phyloP scores from a whole-genome alignment of 2,797 vertebrate genomes.

The Chaetophractus vellerosus region DNA sequence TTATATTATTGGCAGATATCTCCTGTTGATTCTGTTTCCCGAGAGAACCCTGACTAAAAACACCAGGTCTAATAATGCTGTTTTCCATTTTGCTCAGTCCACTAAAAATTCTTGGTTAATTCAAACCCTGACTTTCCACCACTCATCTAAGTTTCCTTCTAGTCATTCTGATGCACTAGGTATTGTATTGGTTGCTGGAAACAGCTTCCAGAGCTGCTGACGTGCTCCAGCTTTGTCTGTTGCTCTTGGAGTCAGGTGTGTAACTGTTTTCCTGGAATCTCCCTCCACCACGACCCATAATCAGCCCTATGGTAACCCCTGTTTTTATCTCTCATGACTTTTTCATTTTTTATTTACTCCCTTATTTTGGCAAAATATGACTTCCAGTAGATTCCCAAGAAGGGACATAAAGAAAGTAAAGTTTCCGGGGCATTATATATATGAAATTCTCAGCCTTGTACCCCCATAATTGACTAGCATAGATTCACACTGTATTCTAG shows the following conservation, averaged over 20 bases:
- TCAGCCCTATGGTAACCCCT: not conserved
- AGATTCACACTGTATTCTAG: not conserved
- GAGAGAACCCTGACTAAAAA: no score
- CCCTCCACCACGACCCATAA: not conserved
- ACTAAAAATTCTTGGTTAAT: not conserved
- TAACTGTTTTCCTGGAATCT: not conserved
- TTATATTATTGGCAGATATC: no score
- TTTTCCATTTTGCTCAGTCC: not conserved
- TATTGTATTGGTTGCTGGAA: not conserved
- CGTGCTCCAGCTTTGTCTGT: not conserved
- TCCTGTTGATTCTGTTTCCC: no score
- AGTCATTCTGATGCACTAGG: not conserved
- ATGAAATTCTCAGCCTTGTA: not conserved
- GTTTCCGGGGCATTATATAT: not conserved
- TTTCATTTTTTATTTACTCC: not conserved
- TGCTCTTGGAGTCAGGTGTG: not conserved
- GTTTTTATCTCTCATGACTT: not conserved
- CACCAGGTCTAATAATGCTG: not conserved
- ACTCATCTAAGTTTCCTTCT: not conserved
- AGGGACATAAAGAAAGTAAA: not conserved
- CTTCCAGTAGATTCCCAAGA: not conserved
- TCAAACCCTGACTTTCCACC: not conserved
- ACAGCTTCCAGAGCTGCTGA: not conserved
- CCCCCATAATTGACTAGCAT: not conserved
- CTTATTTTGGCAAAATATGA: not conserved